phyloP scores from a whole-genome alignment of 2,797 vertebrate genomes.

The Salmo trutta region DNA sequence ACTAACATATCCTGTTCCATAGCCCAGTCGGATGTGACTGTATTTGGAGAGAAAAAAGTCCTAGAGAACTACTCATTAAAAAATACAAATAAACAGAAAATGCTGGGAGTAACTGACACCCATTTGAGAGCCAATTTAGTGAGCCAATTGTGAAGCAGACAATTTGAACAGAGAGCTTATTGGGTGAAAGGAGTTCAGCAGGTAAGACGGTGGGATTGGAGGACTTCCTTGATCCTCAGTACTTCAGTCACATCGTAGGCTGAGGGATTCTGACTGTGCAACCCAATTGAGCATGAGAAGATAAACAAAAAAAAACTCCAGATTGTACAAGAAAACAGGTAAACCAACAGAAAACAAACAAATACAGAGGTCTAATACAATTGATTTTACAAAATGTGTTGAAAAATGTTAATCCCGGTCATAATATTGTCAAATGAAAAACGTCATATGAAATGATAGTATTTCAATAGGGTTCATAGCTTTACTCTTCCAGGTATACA shows the following conservation, averaged over 20 bases:
- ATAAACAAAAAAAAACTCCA: conserved; percentile 73
- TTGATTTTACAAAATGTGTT: conserved; percentile 54
- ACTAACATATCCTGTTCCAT: conserved; percentile 41
- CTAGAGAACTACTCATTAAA: too few species aligned
- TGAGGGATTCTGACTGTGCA: conserved; percentile 53
- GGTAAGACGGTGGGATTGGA: conserved; percentile 85
- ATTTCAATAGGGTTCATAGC: conserved; percentile 90
- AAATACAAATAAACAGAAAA: too few species aligned
- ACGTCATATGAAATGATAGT: conserved; percentile 61
- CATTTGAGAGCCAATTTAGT: conserved; percentile 52
- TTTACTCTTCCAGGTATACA: conserved; percentile 82
- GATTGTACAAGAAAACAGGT: conserved; percentile 68
- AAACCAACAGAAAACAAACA: conserved; percentile 55
- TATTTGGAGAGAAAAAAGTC: not conserved
- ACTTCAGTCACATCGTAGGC: conserved; percentile 60
- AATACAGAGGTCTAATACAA: conserved; percentile 63
- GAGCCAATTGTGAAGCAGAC: conserved; percentile 55
- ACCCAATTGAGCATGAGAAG: conserved; percentile 70
- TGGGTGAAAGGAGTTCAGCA: conserved; percentile 76
- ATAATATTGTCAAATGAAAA: conserved; percentile 57
- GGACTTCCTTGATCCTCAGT: conserved; percentile 77
- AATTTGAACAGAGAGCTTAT: conserved; percentile 64
- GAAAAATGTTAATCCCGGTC: conserved; percentile 53
- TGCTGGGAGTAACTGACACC: not conserved
- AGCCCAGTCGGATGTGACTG: conserved; percentile 45